Base-by-base conservation (phyloP, 2,888 invertebrate species). In the Sceliomorpha sp. region DNA sequence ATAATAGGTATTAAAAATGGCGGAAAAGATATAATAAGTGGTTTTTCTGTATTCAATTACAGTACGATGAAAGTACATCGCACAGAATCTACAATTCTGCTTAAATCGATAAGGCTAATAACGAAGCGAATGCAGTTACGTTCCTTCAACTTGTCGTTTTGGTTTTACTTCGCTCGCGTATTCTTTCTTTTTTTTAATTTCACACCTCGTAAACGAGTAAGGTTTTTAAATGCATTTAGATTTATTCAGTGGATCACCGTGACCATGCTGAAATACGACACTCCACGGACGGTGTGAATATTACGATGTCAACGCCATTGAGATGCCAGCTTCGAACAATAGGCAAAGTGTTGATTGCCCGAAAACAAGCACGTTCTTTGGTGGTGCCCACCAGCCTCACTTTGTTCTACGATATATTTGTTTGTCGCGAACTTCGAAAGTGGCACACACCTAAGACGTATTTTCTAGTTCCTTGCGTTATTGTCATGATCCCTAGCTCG, bases 231-330 rank as follows among this genome's bases (percentile, higher is more conserved):
- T 39, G 45, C 32, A 24, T 26, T 39, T 13, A 29, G 56, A 64
- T 70, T 73, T 70, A 51, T 76, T 69, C 72, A 59, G 56, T 40
- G 48, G 60, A 63, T 51, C 67, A 64, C 64, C 75, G 77, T 81
- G 80, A 79, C 80, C 78, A 79, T 77, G 74, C 70, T 77, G 86
- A 81, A 86, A 86, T 74, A 75, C 75, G 83, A 86, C 66, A 74
- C 80, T 71, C 70, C 62, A 73, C 70, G 76, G 80, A 81, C 77
- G 81, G 86, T 82, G 86, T 85, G 87, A 88, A 88, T 88, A 88
- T 88, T 87, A 86, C 85, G 88, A 84, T 88, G 87, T 78, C 79
- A 82, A 74, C 69, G 82, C 74, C 72, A 86, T 88, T 86, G 80
- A 88, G 78, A 72, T 86, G 88, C 79, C 88, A 88, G 66, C 39